Evolutionary conservation across 2,888 invertebrate genomes (phyloP).

Genomic region (Strigamia transsilvanica): DNA sequence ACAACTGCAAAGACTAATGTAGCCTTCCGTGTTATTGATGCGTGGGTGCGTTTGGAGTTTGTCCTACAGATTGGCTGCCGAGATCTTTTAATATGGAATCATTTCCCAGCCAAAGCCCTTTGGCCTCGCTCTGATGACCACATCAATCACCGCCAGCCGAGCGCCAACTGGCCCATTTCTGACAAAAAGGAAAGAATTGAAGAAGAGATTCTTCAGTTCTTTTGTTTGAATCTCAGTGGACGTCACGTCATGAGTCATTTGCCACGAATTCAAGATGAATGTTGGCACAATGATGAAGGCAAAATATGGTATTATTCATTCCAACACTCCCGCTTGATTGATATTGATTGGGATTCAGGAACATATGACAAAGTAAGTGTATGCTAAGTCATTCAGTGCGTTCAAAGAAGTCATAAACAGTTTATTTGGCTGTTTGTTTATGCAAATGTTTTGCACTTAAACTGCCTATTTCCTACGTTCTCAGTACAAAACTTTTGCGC

Average conservation of each 20-base stretch:
- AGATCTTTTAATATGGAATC: conserved; percentile 49
- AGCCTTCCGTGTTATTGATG: conserved; percentile 8
- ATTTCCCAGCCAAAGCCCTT: conserved; percentile 45
- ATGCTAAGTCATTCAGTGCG: no score
- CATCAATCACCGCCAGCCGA: conserved; percentile 38
- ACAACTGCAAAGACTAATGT: neutral
- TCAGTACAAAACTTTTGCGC: neutral
- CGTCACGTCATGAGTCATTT: conserved; percentile 43
- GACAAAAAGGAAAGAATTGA: conserved; percentile 37
- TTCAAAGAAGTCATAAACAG: no score
- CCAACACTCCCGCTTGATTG: neutral
- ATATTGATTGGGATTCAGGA: no score
- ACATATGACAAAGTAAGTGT: no score
- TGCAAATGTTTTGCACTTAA: no score
- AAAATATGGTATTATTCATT: neutral
- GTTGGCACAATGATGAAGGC: conserved; percentile 18
- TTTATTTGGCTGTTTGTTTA: no score
- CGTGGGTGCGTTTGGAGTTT: conserved; percentile 9
- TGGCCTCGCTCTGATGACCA: conserved; percentile 44
- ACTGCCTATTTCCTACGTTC: neutral
- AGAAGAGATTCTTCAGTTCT: conserved; percentile 36
- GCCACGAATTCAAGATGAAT: conserved; percentile 46
- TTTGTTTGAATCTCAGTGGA: conserved; percentile 38
- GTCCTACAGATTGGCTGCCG: conserved; percentile 24
- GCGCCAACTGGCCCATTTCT: conserved; percentile 23